phyloP scores from a whole-genome alignment of 2,797 vertebrate genomes.

The Morelia viridis region DNA sequence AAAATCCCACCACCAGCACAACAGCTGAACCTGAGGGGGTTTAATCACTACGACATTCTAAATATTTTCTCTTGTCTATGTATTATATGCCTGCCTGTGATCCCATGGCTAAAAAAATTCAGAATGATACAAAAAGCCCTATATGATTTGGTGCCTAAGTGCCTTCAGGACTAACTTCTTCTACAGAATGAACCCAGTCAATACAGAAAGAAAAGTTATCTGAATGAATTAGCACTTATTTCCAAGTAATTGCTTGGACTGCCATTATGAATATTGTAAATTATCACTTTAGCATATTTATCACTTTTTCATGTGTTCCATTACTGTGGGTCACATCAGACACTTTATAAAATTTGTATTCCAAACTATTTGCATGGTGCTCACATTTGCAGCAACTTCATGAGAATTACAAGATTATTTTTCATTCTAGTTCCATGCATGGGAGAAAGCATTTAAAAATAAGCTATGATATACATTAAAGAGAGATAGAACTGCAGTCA shows the following conservation, averaged over 20 bases:
- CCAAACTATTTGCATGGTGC: conserved; percentile 19
- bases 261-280: background rate
- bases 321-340: background rate
- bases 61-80: background rate
- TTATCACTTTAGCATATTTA: background rate
- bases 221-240: background rate
- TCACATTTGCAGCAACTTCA: conserved; percentile 41
- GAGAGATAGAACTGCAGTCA: conserved; percentile 34
- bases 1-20: no score
- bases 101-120: background rate
- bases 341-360: conserved; percentile 24
- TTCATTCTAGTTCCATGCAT: conserved; percentile 33
- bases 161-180: background rate
- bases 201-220: background rate
- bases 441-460: conserved; percentile 17
- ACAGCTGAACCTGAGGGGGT: background rate
- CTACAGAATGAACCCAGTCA: background rate
- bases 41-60: background rate
- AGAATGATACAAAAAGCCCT: background rate
- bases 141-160: background rate
- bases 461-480: conserved; percentile 29
- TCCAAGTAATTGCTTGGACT: background rate
- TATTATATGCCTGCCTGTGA: background rate
- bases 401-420: conserved; percentile 25
- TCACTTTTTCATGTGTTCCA: background rate